Conservation (phyloP, 2,888 invertebrate genomes). For the Tuta absoluta region DNA sequence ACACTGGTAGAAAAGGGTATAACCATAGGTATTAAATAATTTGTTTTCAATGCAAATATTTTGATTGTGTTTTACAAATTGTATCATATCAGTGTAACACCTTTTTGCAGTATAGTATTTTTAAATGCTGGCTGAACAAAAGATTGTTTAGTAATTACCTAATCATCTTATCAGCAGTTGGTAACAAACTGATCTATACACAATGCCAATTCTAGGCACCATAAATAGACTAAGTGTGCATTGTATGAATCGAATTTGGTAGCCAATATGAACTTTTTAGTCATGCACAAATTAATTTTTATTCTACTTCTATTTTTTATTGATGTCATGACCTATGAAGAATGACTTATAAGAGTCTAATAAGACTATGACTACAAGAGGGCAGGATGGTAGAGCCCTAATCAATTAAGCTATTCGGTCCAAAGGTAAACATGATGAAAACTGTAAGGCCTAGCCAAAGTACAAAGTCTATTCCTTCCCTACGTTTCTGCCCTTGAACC, state of each 20-base stretch:
- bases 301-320: too few species aligned
- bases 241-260: neutral
- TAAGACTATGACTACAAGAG: neutral
- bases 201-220: neutral
- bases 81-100: too few species aligned
- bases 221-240: neutral
- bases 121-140: neutral
- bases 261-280: neutral
- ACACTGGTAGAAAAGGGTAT: too few species aligned
- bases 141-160: neutral
- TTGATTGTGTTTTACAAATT: too few species aligned
- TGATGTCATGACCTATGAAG: neutral
- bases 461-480: constrained; percentile 38
- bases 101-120: neutral
- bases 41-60: too few species aligned
- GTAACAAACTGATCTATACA: neutral
- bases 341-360: neutral
- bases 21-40: too few species aligned
- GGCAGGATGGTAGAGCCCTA: neutral
- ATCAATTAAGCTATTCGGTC: neutral
- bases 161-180: neutral
- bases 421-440: constrained; percentile 15
- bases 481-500: constrained; percentile 40
- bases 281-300: neutral
- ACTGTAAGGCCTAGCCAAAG: constrained; percentile 34